phyloP scores from a whole-genome alignment of 2,797 vertebrate species.

The Peromyscus eremicus region DNA sequence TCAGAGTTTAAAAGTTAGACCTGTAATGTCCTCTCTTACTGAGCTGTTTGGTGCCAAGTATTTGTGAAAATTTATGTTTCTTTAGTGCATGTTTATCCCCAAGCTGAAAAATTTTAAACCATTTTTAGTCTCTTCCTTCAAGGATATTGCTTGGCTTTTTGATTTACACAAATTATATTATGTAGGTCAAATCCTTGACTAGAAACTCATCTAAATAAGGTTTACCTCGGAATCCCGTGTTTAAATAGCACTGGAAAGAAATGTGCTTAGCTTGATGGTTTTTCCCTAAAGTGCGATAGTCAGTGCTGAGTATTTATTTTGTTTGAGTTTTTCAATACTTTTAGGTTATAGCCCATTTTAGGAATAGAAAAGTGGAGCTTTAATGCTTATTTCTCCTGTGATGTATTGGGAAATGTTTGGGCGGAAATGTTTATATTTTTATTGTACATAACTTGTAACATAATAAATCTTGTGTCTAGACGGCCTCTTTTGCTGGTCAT shows the following conservation, averaged over 20 bases:
- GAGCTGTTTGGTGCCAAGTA: not conserved
- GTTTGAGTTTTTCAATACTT: not conserved
- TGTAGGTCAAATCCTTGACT: constrained; percentile 68
- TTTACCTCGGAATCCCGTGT: constrained; percentile 41
- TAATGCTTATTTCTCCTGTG: not conserved
- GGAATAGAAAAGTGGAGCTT: constrained; percentile 19
- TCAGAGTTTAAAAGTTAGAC: constrained; percentile 42
- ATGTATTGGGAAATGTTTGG: constrained; percentile 46
- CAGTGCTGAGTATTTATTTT: not conserved
- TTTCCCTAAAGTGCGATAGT: not conserved
- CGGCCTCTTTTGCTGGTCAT: not conserved
- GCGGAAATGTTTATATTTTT: constrained; percentile 13
- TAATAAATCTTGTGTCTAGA: not conserved
- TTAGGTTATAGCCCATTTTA: constrained; percentile 33
- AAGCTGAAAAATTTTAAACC: constrained; percentile 54
- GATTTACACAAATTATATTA: constrained; percentile 76
- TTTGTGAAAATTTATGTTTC: constrained; percentile 57
- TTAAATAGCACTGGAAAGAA: constrained; percentile 72
- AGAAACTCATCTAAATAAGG: constrained; percentile 53
- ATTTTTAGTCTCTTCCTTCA: constrained; percentile 60
- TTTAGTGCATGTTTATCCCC: constrained; percentile 41
- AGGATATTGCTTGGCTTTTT: constrained; percentile 63
- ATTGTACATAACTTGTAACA: not conserved
- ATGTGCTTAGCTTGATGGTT: constrained; percentile 45
- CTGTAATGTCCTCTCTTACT: constrained; percentile 3